A percentile compares a stretch with the other conserved stretches of the same genome.
Conservation (phyloP, 1,140 invertebrate species). For the Rhagoletis zephyria region DNA sequence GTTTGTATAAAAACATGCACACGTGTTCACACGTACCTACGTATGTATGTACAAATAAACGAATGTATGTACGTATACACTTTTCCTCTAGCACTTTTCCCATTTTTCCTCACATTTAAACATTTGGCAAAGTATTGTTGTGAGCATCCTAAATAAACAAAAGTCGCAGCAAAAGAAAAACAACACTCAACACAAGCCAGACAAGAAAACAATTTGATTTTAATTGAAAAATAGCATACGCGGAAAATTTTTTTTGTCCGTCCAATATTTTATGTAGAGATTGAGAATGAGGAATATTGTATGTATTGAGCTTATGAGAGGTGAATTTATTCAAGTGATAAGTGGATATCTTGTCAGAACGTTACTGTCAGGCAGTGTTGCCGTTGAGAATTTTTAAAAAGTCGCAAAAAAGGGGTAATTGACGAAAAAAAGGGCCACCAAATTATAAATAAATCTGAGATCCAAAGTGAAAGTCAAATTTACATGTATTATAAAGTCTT, state of each 20-base stretch:
- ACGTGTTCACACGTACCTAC: not conserved
- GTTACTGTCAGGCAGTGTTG: too few relatives aligned
- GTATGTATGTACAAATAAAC: not conserved
- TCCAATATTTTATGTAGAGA: not conserved
- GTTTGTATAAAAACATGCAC: not conserved
- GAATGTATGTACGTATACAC: not conserved
- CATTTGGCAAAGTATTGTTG: conserved; percentile 22
- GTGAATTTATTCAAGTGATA: not conserved
- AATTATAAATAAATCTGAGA: too few relatives aligned
- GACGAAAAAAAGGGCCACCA: too few relatives aligned
- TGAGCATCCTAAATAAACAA: conserved; percentile 57
- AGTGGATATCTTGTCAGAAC: too few relatives aligned
- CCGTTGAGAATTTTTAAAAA: too few relatives aligned
- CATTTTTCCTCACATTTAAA: not conserved
- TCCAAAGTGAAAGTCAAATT: too few relatives aligned
- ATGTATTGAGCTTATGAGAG: not conserved
- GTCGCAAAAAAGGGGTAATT: too few relatives aligned
- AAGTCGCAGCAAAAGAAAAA: conserved; percentile 34
- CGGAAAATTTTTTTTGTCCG: conserved; percentile 33
- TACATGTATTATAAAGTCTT: too few relatives aligned
- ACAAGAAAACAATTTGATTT: conserved; percentile 58
- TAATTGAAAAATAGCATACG: conserved; percentile 58
- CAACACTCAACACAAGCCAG: conserved; percentile 44
- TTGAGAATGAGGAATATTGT: too few relatives aligned
- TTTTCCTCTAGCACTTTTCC: conserved; percentile 23